Evolutionary conservation across 2,113 vertebrate genomes (phyloP), one percentile per base, ranked within the genome.

Genomic region (Trinectes maculatus): DNA sequence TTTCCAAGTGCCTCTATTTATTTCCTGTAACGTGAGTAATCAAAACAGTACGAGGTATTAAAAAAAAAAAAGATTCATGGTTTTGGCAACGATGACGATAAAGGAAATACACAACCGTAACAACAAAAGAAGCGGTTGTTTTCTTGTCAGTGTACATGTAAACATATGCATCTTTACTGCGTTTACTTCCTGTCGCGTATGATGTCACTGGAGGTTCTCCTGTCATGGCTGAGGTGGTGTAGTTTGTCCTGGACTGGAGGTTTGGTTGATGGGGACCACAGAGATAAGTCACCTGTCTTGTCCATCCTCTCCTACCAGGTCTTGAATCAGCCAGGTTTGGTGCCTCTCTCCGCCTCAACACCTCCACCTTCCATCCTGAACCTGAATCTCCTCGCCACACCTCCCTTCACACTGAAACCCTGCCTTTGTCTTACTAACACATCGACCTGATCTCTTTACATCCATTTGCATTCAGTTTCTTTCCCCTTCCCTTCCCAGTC

Each of bases 241-340:
- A 26, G 56, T 64, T 69, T 29, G 7, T 6, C 16, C 26, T 1
- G 1, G 28, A 26, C 26, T 31, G 57, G 1, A 49, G 43, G 59
- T 11, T 29, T 67, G 25, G 6, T 6, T 33, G 4, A 70, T 43
- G 40, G 55, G 63, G 60, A 76, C 34, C 57, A 42, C 48, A 65
- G 43, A 22, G 71, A 74, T 74, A 60, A 63, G 42, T 73, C 47
- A 15, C 58, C 33, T 1, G 26, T 36, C 48, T 52, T 13, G 9
- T 53, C 51, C 51, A 33, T 43, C 39, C 57, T 55, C 59, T 78
- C 61, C 64, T 53, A 60, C 33, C 47, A 49, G 59, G 43, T 71
- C 34, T 56, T 51, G 12, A 74, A 42, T 44, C 48, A 49, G 46
- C 63, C 28, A 26, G 21, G 36, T 52, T 43, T 7, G 15, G 24